phyloP scores from a whole-genome alignment of 2,113 vertebrate species.

The Oostethus manadensis region DNA sequence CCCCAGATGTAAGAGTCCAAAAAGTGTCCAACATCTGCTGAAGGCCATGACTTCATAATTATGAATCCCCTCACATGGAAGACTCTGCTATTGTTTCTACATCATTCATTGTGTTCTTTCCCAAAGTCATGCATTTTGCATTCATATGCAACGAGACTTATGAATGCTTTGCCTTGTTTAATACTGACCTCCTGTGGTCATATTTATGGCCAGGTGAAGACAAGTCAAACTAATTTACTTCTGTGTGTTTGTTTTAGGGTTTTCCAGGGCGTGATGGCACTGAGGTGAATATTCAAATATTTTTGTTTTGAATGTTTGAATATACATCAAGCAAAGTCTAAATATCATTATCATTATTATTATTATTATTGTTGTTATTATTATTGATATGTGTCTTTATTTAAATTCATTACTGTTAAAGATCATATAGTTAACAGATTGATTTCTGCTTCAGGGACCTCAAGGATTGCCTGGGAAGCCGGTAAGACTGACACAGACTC shows the following conservation, averaged over 20 bases:
- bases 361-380: background rate
- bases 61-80: background rate
- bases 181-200: constrained; percentile 60
- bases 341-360: background rate
- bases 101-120: background rate
- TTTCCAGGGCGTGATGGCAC: constrained; percentile 74
- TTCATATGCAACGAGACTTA: background rate
- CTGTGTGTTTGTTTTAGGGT: constrained; percentile 62
- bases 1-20: background rate
- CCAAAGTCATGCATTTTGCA: background rate
- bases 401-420: background rate
- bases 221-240: background rate
- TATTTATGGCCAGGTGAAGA: background rate
- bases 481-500: constrained; percentile 55
- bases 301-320: background rate
- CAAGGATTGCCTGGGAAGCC: constrained; percentile 78
- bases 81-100: background rate
- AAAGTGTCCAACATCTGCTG: background rate
- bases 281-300: constrained; percentile 66
- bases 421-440: background rate
- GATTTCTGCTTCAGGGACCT: constrained; percentile 69
- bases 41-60: background rate
- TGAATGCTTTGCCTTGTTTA: constrained; percentile 4
- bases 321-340: background rate
- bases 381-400: no score